Base-by-base conservation (phyloP, 2,888 invertebrate genomes). In the Ectropis crepuscularia region DNA sequence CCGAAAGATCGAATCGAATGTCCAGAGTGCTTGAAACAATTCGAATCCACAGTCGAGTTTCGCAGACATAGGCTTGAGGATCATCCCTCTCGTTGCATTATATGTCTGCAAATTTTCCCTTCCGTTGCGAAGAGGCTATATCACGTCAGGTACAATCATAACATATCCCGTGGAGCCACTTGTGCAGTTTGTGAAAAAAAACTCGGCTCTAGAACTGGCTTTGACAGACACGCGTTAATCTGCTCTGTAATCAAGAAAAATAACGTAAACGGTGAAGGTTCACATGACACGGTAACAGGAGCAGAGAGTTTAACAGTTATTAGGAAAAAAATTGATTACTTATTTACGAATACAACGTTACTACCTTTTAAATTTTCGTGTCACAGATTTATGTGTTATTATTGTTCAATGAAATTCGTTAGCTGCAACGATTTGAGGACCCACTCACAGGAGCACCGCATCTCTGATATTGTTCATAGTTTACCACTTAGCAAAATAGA, bases 401-500 rank as follows among this genome's bases (percentile, higher is more conserved):
- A n/a, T 7, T 49, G 49, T 38, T 37, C 37, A n/a, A 12, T 36
- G 8, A 36, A n/a, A 7, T 37, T 37, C n/a, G 6, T 37, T 4
- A 49, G 38, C 11, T 49, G 38, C n/a, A 4, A n/a, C 7, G 49
- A 37, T 38, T 49, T n/a, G 11, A n/a, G 11, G 8, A 37, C 0
- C 37, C 49, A 37, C 8, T 7, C 37, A 12, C n/a, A n/a, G n/a
- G n/a, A n/a, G n/a, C n/a, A n/a, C n/a, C n/a, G n/a, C n/a, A n/a
- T n/a, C n/a, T n/a, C n/a, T n/a, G n/a, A n/a, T n/a, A n/a, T n/a
- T n/a, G 16, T 28, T 28, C 16, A 28, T 28, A 28, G 4, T 28
- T 28, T 28, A 28, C 2, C 16, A 28, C 1, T 28, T 28, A 2
- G 16, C 16, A 4, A 28, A 28, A 28, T 28, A 82, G 90, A 8